Evolutionary conservation across 2,113 vertebrate genomes (phyloP), one percentile per base, ranked within the genome.

Genomic region (Myrmophylax atrothorax): DNA sequence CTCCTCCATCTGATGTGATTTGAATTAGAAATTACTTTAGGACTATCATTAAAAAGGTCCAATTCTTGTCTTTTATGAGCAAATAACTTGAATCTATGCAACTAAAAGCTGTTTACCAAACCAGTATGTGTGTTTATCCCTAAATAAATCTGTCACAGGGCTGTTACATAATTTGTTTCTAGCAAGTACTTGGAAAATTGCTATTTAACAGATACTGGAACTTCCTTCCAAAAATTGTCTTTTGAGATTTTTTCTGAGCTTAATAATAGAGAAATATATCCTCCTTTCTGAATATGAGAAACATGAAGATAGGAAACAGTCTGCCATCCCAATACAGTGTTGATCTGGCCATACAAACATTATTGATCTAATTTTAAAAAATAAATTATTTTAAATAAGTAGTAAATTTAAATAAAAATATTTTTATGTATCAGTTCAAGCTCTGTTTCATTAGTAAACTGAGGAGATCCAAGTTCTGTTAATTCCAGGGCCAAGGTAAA

Each of bases 71-170:
- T 82, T 87, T 82, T 18, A 53, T 59, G 31, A 93, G 58, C 28
- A 91, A 74, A 37, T 19, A 72, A 87, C 69, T 67, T 37, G 35
- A 70, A 88, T 29, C 12, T 31, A 74, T 58, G 53, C 70, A 82
- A 49, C 62, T 87, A 64, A 73, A 81, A 81, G 55, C 90, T 92
- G 90, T 87, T 87, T 92, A 82, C 69, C 62, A 75, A 82, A 76
- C 49, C 55, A 87, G 55, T 82, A 69, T 81, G 70, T 69, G 35
- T 81, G 77, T 81, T 87, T 92, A 87, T 69, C 62, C 69, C 63
- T 56, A 87, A 92, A 86, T 81, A 91, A 80, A 87, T 92, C 69
- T 87, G 69, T 92, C 88, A 84, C 25, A 73, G 31, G 49, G 23
- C 53, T 78, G 42, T 81, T 87, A 88, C 18, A 68, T 81, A 37